A percentile compares a stretch with the other conserved stretches of the same genome.
These are phyloP conservation scores for Passerina amoena DNA, from an alignment of 2,113 vertebrate genomes.

Conservation along the genomic window DNA sequence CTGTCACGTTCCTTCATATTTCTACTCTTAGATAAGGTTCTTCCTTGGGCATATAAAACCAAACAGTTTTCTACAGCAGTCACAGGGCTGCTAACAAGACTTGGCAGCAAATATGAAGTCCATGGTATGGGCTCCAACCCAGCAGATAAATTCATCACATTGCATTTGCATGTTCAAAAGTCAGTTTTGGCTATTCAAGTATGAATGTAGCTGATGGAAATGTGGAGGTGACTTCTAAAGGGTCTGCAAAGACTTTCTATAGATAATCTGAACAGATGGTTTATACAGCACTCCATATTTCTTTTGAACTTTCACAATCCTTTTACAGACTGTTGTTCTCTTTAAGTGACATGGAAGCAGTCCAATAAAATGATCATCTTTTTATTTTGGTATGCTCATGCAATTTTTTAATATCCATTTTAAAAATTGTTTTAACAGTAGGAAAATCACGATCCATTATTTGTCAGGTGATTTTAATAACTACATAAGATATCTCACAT, in stretches of 20 bases:
- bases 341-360: background rate
- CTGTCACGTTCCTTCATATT: background rate
- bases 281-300: background rate
- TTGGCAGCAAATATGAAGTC: background rate
- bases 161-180: background rate
- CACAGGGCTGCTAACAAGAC: background rate
- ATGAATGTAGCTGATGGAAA: background rate
- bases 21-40: background rate
- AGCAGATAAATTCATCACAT: background rate
- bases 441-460: background rate
- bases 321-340: background rate
- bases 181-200: background rate
- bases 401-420: background rate
- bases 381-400: background rate
- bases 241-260: background rate
- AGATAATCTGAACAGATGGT: background rate
- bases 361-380: background rate
- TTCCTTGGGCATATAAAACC: background rate
- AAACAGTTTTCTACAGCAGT: background rate
- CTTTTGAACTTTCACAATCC: background rate
- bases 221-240: background rate
- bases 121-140: background rate
- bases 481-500: background rate
- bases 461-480: background rate
- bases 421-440: background rate